Base-by-base conservation (phyloP, 2,888 invertebrate genomes). In the Phania funesta region DNA sequence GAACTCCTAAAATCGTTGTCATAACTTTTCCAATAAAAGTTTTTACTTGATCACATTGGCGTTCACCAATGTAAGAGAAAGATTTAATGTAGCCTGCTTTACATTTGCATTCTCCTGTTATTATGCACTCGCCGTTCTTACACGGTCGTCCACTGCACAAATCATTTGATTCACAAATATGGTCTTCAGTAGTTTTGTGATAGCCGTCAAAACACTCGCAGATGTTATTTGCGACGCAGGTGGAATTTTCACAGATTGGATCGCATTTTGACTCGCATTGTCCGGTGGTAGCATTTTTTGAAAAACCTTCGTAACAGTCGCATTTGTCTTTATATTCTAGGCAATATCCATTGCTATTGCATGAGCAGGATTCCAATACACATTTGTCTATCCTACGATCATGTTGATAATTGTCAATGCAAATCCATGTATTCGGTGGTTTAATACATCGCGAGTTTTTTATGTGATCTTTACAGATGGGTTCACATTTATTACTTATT, bases 1-100 rank as follows among this genome's bases (percentile, higher is more conserved):
- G 80, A 41, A 73, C 20, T 6, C 71, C 76, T 32, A 81, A 24
- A 62, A 81, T 24, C 13, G 65, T 8, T 1, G 54, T n/a, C 71
- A 81, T 73, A 16, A 81, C n/a, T 67, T 81, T 81, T 26, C 38
- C 60, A 54, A 81, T 32, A 67, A 81, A 73, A 8, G 46, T 65
- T 62, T 58, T 2, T 1, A 62, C 48, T 26, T 46, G 54, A n/a
- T 71, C 76, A 13, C 80, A 81, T 9, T 62, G n/a, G 7, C 18
- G 9, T 44, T 76, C 41, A 1, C 64, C 64, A 22, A 32, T 48
- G n/a, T 67, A 65, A 3, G 65, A 71, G 1, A 81, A 41, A 26
- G 76, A 81, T 62, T 73, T 81, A 1, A 60, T 24, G n/a, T 54
- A 81, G 3, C 80, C 80, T n/a, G 20, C n/a, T 58, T 77, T 81